Conservation (phyloP, 2,888 invertebrate species). For the Steinernema carpocapsae region DNA sequence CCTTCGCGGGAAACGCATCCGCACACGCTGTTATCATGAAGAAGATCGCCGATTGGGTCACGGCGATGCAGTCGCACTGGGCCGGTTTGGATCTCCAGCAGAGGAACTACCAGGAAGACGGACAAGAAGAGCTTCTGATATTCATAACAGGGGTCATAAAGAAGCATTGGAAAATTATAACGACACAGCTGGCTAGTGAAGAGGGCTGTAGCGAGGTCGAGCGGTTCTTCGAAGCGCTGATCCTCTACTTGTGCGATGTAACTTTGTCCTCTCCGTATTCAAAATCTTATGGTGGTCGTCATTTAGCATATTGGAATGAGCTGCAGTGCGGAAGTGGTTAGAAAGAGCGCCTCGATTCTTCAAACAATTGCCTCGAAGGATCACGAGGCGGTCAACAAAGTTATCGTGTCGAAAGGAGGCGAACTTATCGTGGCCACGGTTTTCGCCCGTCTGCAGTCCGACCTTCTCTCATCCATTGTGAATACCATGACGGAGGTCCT, state of each 20-base stretch:
- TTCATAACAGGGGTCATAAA: not conserved
- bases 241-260: slow-evolving; percentile 8
- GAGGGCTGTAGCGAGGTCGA: not conserved
- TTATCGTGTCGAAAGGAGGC: not conserved
- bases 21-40: not conserved
- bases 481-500: slow-evolving; percentile 3
- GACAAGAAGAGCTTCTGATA: slow-evolving; percentile 9
- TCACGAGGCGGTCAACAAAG: not conserved
- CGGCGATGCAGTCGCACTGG: slow-evolving; percentile 2
- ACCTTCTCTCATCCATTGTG: slow-evolving; percentile 21
- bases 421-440: slow-evolving; percentile 23
- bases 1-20: slow-evolving; percentile 13
- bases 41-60: slow-evolving; percentile 1
- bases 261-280: not conserved
- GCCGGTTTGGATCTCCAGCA: not conserved
- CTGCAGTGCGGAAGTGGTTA: slow-evolving; percentile 14
- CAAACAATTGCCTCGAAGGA: not conserved
- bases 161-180: slow-evolving; percentile 24
- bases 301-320: not conserved
- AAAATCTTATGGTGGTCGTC: not conserved
- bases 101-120: not conserved
- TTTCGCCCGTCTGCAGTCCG: slow-evolving; percentile 13
- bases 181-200: not conserved
- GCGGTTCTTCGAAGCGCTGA: not conserved
- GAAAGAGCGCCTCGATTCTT: not conserved